Evolutionary conservation across 2,888 invertebrate genomes (phyloP).

Genomic region (Rhogogaster chlorosoma): DNA sequence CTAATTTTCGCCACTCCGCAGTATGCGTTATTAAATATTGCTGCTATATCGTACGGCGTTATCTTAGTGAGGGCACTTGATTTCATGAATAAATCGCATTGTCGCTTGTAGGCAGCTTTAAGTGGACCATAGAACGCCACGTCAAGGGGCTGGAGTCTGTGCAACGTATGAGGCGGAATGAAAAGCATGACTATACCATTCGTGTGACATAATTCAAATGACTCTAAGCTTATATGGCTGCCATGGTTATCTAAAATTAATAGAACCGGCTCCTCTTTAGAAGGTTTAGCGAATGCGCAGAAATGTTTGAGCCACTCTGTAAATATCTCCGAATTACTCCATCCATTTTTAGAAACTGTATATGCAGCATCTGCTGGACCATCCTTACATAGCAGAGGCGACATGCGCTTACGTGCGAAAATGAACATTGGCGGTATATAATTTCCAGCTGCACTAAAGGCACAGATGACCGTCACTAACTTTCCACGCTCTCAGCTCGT

Average conservation of each 20-base stretch:
- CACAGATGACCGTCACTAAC: slow-evolving; percentile 74
- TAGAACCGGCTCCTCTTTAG: slow-evolving; percentile 65
- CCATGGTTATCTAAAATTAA: slow-evolving; percentile 67
- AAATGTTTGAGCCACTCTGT: slow-evolving; percentile 58
- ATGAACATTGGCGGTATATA: slow-evolving; percentile 65
- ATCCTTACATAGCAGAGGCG: slow-evolving; percentile 27
- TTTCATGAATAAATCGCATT: slow-evolving; percentile 55
- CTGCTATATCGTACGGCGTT: slow-evolving; percentile 52
- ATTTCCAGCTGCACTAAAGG: slow-evolving; percentile 72
- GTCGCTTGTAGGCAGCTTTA: slow-evolving; percentile 54
- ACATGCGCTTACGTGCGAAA: slow-evolving; percentile 62
- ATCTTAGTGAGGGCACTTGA: slow-evolving; percentile 48
- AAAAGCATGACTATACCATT: slow-evolving; percentile 58
- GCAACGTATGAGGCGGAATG: slow-evolving; percentile 62
- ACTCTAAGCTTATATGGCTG: slow-evolving; percentile 63
- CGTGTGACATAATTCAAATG: slow-evolving; percentile 55
- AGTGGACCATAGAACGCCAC: slow-evolving; percentile 60
- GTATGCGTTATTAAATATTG: slow-evolving; percentile 54
- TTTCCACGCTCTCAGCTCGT: slow-evolving; percentile 75
- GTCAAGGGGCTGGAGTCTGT: slow-evolving; percentile 60
- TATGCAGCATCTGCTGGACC: slow-evolving; percentile 38
- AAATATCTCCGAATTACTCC: slow-evolving; percentile 55
- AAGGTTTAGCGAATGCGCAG: slow-evolving; percentile 42
- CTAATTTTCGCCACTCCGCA: slow-evolving; percentile 49
- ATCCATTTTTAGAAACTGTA: slow-evolving; percentile 52